These are phyloP conservation scores for Notodonta ziczac DNA, from an alignment of 2,888 invertebrate species.

Conservation along the genomic window DNA sequence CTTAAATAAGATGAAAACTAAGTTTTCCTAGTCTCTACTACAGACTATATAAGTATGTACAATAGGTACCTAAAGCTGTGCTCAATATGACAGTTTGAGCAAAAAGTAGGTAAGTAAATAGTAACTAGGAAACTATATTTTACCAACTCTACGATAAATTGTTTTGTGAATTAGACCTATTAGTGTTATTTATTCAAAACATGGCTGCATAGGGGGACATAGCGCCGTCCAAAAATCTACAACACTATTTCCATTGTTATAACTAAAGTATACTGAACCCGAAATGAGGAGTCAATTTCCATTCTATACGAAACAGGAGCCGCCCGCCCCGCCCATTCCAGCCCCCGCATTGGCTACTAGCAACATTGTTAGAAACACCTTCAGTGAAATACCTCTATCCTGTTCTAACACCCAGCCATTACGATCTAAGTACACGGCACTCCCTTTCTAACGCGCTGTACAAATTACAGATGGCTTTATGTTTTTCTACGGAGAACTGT, in stretches of 20 bases:
- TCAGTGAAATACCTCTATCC: conserved; percentile 54
- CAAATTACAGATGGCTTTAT: conserved; percentile 76
- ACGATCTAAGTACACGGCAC: conserved; percentile 19
- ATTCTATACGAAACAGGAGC: conserved; percentile 57
- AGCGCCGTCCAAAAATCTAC: background rate
- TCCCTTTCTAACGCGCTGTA: conserved; percentile 64
- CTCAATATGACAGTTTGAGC: too few relatives aligned
- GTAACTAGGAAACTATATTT: too few relatives aligned
- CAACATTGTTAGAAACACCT: conserved; percentile 52
- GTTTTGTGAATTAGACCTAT: too few relatives aligned
- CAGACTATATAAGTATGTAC: too few relatives aligned
- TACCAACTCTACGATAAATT: too few relatives aligned
- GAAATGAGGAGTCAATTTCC: conserved; percentile 54
- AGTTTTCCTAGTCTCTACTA: too few relatives aligned
- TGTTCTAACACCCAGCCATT: conserved; percentile 47
- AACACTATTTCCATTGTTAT: conserved; percentile 16
- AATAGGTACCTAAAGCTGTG: too few relatives aligned
- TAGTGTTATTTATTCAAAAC: background rate
- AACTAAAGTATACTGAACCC: conserved; percentile 36
- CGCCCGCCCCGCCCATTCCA: conserved; percentile 63
- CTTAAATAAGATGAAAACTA: background rate
- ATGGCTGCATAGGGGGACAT: background rate
- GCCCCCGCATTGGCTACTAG: conserved; percentile 75
- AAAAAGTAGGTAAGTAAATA: too few relatives aligned
- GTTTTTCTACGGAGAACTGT: conserved; percentile 73